Conservation (phyloP, 2,888 invertebrate species). For the Tenthredo amoena region DNA sequence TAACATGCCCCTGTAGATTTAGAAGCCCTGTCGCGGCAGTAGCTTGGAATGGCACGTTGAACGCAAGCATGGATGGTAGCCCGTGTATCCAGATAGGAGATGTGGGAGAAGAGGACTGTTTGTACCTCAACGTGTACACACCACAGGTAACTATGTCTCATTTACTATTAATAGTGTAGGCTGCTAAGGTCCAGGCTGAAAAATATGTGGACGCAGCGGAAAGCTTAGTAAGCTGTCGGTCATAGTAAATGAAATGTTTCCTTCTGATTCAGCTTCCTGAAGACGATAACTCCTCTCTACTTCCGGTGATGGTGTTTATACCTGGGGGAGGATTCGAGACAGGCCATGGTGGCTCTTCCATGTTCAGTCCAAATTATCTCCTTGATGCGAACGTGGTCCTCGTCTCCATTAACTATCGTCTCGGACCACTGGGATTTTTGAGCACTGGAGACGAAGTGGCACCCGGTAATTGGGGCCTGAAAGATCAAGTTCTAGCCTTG, state of each 20-base stretch:
- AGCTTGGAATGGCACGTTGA: neutral
- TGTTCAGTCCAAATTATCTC: slow-evolving; percentile 67
- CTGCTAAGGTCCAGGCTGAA: neutral
- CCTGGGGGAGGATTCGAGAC: slow-evolving; percentile 67
- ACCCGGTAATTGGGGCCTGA: slow-evolving; percentile 46
- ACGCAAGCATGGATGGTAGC: neutral
- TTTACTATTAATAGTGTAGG: neutral
- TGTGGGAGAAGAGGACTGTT: slow-evolving; percentile 23
- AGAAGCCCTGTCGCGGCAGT: neutral
- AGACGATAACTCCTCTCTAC: neutral
- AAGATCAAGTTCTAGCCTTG: slow-evolving; percentile 41
- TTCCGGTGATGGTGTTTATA: slow-evolving; percentile 71
- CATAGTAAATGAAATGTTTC: neutral
- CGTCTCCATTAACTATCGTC: slow-evolving; percentile 68
- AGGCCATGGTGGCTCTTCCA: slow-evolving; percentile 62
- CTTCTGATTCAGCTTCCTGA: neutral
- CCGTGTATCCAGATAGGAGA: neutral
- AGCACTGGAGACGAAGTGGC: slow-evolving; percentile 49
- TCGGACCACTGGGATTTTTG: slow-evolving; percentile 67
- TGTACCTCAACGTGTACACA: slow-evolving; percentile 37
- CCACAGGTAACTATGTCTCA: slow-evolving; percentile 20
- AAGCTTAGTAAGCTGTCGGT: neutral
- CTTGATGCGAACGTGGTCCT: slow-evolving; percentile 67
- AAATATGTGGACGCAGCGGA: neutral
- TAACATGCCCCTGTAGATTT: neutral